phyloP scores from a whole-genome alignment of 2,113 vertebrate species.

The Scartelaos histophorus region DNA sequence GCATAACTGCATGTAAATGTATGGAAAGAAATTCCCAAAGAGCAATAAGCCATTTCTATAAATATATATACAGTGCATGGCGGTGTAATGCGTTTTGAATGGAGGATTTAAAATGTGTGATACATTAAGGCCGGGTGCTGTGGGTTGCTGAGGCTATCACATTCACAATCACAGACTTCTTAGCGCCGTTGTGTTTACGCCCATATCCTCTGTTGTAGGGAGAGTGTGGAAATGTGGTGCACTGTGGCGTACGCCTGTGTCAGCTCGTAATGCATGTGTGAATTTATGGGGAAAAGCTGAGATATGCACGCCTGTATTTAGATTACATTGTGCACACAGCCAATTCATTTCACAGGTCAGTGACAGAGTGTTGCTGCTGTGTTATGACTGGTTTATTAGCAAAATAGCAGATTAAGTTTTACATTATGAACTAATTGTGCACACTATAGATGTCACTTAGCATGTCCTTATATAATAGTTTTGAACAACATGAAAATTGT shows the following conservation, averaged over 20 bases:
- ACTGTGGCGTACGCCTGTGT: slow-evolving; percentile 29
- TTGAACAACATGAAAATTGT: not conserved
- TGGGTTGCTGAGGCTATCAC: slow-evolving; percentile 33
- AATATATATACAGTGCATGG: slow-evolving; percentile 20
- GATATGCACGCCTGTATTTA: slow-evolving; percentile 28
- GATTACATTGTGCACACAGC: slow-evolving; percentile 15
- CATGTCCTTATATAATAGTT: not conserved
- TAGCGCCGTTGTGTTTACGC: slow-evolving; percentile 28
- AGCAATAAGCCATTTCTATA: slow-evolving; percentile 44
- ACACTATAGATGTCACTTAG: no score
- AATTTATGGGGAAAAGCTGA: slow-evolving; percentile 39
- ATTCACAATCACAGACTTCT: slow-evolving; percentile 15
- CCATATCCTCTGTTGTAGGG: slow-evolving; percentile 18
- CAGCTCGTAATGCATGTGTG: slow-evolving; percentile 31
- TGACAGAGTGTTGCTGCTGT: not conserved
- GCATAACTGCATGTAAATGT: slow-evolving; percentile 40
- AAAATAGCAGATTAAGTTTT: slow-evolving; percentile 13
- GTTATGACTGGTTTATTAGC: slow-evolving; percentile 17
- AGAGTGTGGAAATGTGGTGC: slow-evolving; percentile 24
- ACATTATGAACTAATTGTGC: not conserved
- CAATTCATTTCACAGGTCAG: slow-evolving; percentile 39
- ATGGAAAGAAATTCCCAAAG: slow-evolving; percentile 47
- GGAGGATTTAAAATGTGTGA: slow-evolving; percentile 18
- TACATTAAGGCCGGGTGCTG: slow-evolving; percentile 35
- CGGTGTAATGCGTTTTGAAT: slow-evolving; percentile 40